phyloP scores from a whole-genome alignment of 2,797 vertebrate species.

The Aplochiton taeniatus region DNA sequence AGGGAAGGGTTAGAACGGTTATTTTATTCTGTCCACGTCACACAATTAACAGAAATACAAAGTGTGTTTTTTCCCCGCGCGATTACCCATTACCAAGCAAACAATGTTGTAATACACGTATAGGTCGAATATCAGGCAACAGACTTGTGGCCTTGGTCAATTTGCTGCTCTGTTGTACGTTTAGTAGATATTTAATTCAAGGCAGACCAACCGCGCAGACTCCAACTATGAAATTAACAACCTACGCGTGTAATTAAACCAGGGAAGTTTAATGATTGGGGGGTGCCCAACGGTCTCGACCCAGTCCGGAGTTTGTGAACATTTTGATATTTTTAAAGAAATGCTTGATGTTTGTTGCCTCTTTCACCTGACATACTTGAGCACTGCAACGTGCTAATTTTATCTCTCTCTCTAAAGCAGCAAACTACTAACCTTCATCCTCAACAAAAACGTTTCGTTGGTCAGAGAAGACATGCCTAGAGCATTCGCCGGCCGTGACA shows the following conservation, averaged over 20 bases:
- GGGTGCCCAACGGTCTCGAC: conserved; percentile 12
- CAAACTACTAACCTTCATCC: not conserved
- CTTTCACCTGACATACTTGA: conserved; percentile 14
- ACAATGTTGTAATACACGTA: no score
- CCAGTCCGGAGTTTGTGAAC: conserved; percentile 4
- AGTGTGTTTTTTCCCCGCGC: no score
- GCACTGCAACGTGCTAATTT: not conserved
- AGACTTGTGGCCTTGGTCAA: no score
- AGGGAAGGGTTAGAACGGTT: conserved; percentile 28
- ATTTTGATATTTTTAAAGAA: not conserved
- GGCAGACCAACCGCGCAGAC: conserved; percentile 54
- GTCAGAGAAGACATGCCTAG: conserved; percentile 1
- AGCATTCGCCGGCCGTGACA: not conserved
- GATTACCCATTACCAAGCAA: no score
- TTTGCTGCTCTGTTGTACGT: conserved; percentile 22
- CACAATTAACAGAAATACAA: no score
- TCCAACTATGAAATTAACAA: conserved; percentile 67
- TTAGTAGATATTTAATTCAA: conserved; percentile 45
- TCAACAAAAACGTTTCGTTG: conserved; percentile 1
- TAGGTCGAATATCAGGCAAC: no score
- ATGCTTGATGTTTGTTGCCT: not conserved
- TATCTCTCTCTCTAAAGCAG: not conserved
- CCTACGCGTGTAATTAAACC: conserved; percentile 64
- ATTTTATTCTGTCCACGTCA: no score
- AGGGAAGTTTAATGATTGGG: conserved; percentile 47